Evolutionary conservation across 2,797 vertebrate genomes (phyloP).

Genomic region (Myotis findleyi): DNA sequence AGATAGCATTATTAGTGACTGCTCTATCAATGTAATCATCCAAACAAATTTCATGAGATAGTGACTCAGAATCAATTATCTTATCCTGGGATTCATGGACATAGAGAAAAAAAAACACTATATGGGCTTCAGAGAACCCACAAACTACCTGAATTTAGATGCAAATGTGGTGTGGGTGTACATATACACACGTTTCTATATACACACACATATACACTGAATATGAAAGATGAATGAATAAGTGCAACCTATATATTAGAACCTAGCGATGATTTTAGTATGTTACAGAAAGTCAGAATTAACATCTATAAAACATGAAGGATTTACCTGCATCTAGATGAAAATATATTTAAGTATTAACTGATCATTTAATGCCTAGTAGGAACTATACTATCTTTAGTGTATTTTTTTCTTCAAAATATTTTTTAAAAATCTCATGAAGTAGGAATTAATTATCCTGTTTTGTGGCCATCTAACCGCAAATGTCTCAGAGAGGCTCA

Average conservation of each 20-base stretch:
- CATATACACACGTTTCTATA: not conserved
- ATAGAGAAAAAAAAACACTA: not conserved
- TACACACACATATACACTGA: not conserved
- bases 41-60: not conserved
- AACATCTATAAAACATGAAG: not conserved
- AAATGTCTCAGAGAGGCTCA: not conserved
- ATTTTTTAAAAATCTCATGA: not conserved
- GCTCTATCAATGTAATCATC: not conserved
- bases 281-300: not conserved
- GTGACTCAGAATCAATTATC: not conserved
- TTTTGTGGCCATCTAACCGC: not conserved
- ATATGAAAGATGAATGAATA: not conserved
- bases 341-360: not conserved
- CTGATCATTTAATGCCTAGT: not conserved
- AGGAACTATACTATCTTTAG: conserved; percentile 7
- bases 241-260: not conserved
- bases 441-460: not conserved
- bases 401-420: conserved; percentile 14
- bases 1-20: not conserved
- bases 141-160: conserved; percentile 20
- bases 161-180: not conserved
- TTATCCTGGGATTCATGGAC: conserved; percentile 43
- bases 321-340: not conserved
- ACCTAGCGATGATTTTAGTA: not conserved
- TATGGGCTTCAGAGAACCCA: not conserved